phyloP scores from a whole-genome alignment of 2,113 vertebrate species.

The Psammodynastes pulverulentus region DNA sequence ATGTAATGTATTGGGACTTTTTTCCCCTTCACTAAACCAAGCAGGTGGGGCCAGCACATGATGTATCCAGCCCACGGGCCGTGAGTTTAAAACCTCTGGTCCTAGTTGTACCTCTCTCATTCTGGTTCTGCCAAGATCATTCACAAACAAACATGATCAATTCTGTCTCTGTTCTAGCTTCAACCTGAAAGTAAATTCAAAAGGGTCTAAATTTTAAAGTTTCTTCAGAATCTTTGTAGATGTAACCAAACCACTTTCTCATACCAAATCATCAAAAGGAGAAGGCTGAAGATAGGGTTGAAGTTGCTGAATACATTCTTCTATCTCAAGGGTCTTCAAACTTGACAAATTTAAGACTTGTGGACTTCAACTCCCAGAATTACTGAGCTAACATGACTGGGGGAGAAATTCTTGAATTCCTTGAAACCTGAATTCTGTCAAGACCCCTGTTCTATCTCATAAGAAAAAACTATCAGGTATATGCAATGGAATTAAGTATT shows the following conservation, averaged over 20 bases:
- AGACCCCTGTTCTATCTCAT: no score
- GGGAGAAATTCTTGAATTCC: no score
- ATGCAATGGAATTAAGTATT: not conserved
- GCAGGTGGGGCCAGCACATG: no score
- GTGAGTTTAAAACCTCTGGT: no score
- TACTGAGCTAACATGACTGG: no score
- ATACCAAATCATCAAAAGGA: not conserved
- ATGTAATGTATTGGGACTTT: no score
- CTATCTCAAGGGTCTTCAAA: no score
- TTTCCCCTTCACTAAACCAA: no score
- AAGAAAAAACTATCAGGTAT: not conserved
- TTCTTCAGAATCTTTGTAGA: not conserved
- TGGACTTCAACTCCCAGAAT: no score
- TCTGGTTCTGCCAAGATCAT: not conserved
- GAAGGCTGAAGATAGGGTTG: not conserved
- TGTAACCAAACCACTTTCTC: not conserved
- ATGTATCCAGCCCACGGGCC: no score
- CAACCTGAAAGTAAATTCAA: not conserved
- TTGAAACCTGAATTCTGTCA: no score
- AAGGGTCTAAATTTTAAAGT: not conserved
- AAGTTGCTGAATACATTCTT: not conserved
- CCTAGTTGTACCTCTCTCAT: not conserved
- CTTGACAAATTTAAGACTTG: no score
- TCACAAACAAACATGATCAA: not conserved
- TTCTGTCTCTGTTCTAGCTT: not conserved